Percentiles rank a stretch among this genome's conserved stretches.
Conservation (phyloP, 2,888 invertebrate species). For the Mesorhabditis belari region DNA sequence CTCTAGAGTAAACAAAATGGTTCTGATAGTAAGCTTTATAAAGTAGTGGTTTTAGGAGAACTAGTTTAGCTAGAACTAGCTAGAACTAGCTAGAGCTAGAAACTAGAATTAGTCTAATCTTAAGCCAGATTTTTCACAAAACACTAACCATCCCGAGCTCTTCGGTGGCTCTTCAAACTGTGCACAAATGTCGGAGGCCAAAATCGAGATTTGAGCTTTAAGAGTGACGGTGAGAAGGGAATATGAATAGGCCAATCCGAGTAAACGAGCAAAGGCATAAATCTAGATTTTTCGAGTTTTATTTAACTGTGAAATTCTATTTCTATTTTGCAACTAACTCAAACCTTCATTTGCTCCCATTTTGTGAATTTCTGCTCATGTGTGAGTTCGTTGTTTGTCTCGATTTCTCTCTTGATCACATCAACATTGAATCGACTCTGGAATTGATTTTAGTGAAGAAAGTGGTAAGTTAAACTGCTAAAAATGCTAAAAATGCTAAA, state of each 20-base stretch:
- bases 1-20: too few relatives aligned
- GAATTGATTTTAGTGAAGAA: not conserved
- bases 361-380: constrained; percentile 20
- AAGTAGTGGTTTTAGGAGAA: too few relatives aligned
- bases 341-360: constrained; percentile 32
- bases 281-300: too few relatives aligned
- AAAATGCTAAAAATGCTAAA: not conserved
- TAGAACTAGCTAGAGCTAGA: too few relatives aligned
- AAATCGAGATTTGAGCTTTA: constrained; percentile 39
- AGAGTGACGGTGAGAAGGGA: constrained; percentile 32
- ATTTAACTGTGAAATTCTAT: constrained; percentile 9
- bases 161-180: constrained; percentile 14
- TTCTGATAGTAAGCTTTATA: too few relatives aligned
- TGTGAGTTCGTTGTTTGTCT: constrained; percentile 11
- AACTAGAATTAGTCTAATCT: too few relatives aligned
- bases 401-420: constrained; percentile 15
- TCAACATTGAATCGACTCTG: constrained; percentile 29
- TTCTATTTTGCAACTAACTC: not conserved
- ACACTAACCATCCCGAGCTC: constrained; percentile 1
- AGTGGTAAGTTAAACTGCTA: too few relatives aligned
- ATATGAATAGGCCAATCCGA: constrained; percentile 28
- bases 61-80: too few relatives aligned
- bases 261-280: constrained; percentile 21
- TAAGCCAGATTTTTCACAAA: too few relatives aligned
- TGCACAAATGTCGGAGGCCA: constrained; percentile 33